Evolutionary conservation across 2,113 vertebrate species (phyloP).

Genomic region (Caracal caracal): DNA sequence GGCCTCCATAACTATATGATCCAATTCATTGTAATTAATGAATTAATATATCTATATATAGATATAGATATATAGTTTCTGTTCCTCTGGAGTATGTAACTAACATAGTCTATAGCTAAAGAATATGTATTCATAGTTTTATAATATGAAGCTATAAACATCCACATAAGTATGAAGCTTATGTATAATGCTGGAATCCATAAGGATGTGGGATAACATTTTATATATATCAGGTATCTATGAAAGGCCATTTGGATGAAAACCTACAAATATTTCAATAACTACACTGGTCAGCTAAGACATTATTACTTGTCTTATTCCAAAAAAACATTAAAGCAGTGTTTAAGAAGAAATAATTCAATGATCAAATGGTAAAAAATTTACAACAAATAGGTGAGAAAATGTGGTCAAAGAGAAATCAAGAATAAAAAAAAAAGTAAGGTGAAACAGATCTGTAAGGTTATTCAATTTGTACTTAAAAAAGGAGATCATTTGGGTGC

Average conservation of each 20-base stretch:
- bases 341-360: background rate
- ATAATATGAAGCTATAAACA: background rate
- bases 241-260: background rate
- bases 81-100: background rate
- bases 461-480: background rate
- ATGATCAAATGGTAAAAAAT: background rate
- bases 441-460: background rate
- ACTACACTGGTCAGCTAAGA: background rate
- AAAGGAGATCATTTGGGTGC: background rate
- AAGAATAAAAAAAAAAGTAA: background rate
- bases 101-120: background rate
- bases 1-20: background rate
- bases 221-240: background rate
- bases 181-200: background rate
- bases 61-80: background rate
- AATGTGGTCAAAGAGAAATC: background rate
- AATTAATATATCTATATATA: background rate
- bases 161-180: background rate
- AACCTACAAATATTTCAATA: background rate
- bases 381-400: background rate
- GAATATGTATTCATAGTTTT: background rate
- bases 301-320: background rate
- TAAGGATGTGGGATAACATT: background rate
- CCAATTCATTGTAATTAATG: background rate
- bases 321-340: background rate